Conservation (phyloP, 2,797 vertebrate genomes). For the Mastacembelus armatus region DNA sequence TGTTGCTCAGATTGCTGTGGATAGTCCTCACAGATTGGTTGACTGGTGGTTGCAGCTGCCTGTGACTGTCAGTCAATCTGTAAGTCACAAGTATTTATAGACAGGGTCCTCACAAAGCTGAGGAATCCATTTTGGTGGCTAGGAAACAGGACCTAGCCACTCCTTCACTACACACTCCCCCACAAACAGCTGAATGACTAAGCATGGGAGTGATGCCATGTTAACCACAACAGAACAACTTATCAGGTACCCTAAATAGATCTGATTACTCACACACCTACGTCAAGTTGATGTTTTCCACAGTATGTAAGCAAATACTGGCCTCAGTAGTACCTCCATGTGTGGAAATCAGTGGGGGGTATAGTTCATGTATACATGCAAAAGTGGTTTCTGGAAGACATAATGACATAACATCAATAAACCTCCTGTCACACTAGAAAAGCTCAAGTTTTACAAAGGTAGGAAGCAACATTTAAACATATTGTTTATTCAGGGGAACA, state of each 20-base stretch:
- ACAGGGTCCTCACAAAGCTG: slow-evolving; percentile 74
- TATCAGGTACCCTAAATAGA: slow-evolving; percentile 20
- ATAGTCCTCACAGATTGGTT: slow-evolving; percentile 51
- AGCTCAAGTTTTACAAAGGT: too few species aligned
- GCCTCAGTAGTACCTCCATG: too few species aligned
- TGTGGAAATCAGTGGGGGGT: too few species aligned
- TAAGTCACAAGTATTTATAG: slow-evolving; percentile 88
- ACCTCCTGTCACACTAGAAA: too few species aligned
- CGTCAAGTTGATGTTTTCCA: too few species aligned
- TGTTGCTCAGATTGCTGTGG: slow-evolving; percentile 41
- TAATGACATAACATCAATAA: too few species aligned
- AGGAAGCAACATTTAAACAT: too few species aligned
- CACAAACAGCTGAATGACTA: slow-evolving; percentile 84
- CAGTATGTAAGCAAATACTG: too few species aligned
- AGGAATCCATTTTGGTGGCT: slow-evolving; percentile 79
- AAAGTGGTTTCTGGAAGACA: too few species aligned
- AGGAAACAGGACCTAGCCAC: slow-evolving; percentile 74
- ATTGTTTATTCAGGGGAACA: too few species aligned
- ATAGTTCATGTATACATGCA: too few species aligned
- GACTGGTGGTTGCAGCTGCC: slow-evolving; percentile 84
- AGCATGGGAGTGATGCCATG: slow-evolving; percentile 27
- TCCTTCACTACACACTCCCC: slow-evolving; percentile 46
- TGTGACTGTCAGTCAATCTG: slow-evolving; percentile 68
- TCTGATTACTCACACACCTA: slow-evolving; percentile 3
- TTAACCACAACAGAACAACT: slow-evolving; percentile 42